Base-by-base conservation (phyloP, 2,888 invertebrate genomes). In the Gnatocerus cornutus region DNA sequence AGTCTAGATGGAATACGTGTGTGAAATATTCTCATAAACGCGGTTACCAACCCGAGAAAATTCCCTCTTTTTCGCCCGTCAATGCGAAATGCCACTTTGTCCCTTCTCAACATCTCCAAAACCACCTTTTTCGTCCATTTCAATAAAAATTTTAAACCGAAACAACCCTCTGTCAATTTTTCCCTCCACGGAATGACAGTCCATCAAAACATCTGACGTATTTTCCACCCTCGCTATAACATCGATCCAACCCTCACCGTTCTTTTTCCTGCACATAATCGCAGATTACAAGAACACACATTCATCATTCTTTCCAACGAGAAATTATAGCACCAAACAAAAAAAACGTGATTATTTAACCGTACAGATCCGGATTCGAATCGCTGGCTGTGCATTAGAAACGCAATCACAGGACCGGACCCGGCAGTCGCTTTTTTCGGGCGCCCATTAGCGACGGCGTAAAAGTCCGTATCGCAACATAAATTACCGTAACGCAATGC, bases 351-450 rank as follows among this genome's bases (percentile, higher is more conserved):
- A 12, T 6, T n/a, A 41, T 13, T n/a, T n/a, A 6, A n/a, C 4
- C 37, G 37, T n/a, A 41, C 48, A 50, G 48, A 50, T 10, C 48
- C 48, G 48, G 48, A 50, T 50, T 29, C 29, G 10, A 50, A 10
- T 10, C 16, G 13, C 16, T 46, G 3, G 46, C 13, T 13, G 1
- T 21, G 21, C n/a, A n/a, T 21, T 6, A 21, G n/a, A 16, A 16
- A 50, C n/a, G 29, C 29, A 29, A 53, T 53, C 33, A 53, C 53
- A 53, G 53, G 53, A 37, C 53, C 53, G 53, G 33, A 53, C 14
- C 53, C 33, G 53, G 53, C 9, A 53, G 37, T 16, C 13, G 37
- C 41, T 12, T 33, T 33, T 33, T 33, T 6, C n/a, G 2, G 5
- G 6, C 12, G n/a, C 41, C 41, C 7, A 41, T 41, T 41, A 41